Percentiles rank a stretch among this genome's conserved stretches.
These are phyloP conservation scores for Cydia splendana DNA, from an alignment of 1,140 invertebrate genomes.

Conservation along the genomic window DNA sequence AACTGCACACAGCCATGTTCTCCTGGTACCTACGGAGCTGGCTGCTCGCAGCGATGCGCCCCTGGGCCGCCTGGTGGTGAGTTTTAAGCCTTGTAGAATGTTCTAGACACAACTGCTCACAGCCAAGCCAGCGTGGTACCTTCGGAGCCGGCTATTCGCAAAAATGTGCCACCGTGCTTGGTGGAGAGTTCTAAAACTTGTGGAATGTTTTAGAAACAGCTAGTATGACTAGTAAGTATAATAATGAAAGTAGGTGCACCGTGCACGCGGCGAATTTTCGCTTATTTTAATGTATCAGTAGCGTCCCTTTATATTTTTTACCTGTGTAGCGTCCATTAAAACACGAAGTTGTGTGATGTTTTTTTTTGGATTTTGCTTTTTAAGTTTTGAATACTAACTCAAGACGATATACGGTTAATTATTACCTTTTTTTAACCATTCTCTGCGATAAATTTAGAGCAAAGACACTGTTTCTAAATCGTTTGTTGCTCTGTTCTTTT, in stretches of 20 bases:
- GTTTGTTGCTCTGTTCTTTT: background rate
- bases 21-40: constrained; percentile 88
- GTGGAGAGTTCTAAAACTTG: constrained; percentile 38
- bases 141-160: constrained; percentile 69
- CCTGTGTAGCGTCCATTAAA: too few species aligned
- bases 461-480: background rate
- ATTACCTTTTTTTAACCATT: too few species aligned
- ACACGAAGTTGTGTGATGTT: too few species aligned
- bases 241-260: too few species aligned
- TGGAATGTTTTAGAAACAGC: constrained; percentile 80
- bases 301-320: too few species aligned
- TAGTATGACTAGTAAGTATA: constrained; percentile 84
- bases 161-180: background rate
- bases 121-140: background rate
- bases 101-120: background rate
- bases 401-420: too few species aligned
- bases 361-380: too few species aligned
- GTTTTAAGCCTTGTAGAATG: background rate
- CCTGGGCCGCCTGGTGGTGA: constrained; percentile 47
- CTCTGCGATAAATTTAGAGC: background rate
- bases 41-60: constrained; percentile 90
- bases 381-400: too few species aligned
- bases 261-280: too few species aligned
- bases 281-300: too few species aligned
- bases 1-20: constrained; percentile 88